phyloP scores from a whole-genome alignment of 2,888 invertebrate genomes.

The Eupithecia tripunctaria region DNA sequence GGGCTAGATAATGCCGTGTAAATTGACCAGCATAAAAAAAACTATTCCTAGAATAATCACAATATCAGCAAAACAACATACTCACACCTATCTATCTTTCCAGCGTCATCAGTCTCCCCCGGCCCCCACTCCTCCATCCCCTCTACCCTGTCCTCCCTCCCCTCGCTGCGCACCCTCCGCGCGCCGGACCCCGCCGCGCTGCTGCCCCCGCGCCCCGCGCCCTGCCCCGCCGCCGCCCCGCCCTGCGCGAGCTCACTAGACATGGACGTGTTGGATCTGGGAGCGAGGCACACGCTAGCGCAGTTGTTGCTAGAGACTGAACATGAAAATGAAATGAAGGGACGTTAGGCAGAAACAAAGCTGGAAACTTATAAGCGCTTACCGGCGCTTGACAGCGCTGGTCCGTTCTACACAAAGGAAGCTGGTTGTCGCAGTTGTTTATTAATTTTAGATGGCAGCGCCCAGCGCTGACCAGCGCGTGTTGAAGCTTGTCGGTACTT shows the following conservation, averaged over 20 bases:
- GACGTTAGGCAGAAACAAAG: no score
- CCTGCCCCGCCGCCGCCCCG: conserved; percentile 70
- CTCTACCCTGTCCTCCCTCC: conserved; percentile 75
- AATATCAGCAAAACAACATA: no score
- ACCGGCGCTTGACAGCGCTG: no score
- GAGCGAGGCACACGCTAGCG: conserved; percentile 55
- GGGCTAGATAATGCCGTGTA: no score
- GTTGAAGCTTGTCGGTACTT: no score
- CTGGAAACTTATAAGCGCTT: no score
- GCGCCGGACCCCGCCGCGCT: conserved; percentile 91
- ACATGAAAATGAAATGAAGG: conserved; percentile 18
- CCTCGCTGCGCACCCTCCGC: conserved; percentile 86
- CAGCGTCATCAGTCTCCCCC: conserved; percentile 49
- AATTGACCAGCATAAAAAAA: no score
- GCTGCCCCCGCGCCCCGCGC: conserved; percentile 70
- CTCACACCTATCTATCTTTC: background rate
- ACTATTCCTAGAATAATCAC: no score
- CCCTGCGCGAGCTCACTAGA: conserved; percentile 57
- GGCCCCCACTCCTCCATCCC: conserved; percentile 38
- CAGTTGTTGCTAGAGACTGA: conserved; percentile 46
- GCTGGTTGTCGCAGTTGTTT: no score
- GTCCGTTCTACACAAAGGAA: no score
- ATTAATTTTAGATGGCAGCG: no score
- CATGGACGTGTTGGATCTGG: conserved; percentile 51
- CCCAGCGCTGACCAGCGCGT: no score